Percentiles rank a stretch among this genome's conserved stretches.
phyloP scores from a whole-genome alignment of 2,113 vertebrate genomes.

The Prolemur simus region DNA sequence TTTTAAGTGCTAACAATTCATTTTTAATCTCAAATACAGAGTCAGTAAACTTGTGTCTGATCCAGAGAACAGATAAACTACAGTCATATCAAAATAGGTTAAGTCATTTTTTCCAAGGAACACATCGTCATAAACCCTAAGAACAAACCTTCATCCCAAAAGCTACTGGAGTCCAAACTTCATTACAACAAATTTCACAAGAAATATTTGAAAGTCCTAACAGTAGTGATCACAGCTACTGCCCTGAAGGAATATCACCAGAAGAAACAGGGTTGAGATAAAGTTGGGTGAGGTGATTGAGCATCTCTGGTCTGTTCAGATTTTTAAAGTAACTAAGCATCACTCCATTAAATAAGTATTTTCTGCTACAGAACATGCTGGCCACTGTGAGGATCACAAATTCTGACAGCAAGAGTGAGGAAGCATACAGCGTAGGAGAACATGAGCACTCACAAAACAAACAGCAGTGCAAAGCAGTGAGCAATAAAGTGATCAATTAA shows the following conservation, averaged over 20 bases:
- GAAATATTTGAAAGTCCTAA: background rate
- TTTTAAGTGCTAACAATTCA: background rate
- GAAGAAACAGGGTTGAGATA: background rate
- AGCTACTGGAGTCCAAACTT: slow-evolving; percentile 35
- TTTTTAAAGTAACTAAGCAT: background rate
- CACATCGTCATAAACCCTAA: background rate
- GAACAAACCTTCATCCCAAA: background rate
- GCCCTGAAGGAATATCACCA: background rate
- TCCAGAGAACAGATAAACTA: background rate
- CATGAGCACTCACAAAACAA: background rate
- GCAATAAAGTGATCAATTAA: background rate
- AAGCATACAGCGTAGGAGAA: background rate
- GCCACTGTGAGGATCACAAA: no score
- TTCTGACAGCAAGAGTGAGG: background rate
- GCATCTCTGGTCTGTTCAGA: background rate
- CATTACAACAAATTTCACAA: slow-evolving; percentile 7
- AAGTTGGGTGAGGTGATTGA: background rate
- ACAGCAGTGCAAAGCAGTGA: background rate
- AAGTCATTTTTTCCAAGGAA: slow-evolving; percentile 38
- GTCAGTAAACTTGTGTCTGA: background rate
- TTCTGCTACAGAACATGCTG: background rate
- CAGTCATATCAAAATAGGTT: background rate
- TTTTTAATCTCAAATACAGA: background rate
- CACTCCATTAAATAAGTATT: background rate
- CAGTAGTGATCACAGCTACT: background rate